Base-by-base conservation (phyloP, 1,140 invertebrate species). In the Eueides isabella region DNA sequence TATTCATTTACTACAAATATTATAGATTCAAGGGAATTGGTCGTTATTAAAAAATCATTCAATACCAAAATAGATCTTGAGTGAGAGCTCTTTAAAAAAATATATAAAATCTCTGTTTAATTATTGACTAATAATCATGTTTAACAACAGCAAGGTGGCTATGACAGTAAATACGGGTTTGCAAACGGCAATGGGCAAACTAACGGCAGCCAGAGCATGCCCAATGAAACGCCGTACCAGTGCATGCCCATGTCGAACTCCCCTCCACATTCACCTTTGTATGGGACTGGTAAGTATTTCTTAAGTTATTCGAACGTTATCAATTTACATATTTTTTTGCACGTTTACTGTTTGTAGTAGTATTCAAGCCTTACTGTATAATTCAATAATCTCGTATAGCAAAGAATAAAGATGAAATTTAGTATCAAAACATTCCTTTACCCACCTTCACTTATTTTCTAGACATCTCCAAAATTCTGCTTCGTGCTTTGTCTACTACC, bases 101-200 rank as follows among this genome's bases (percentile, higher is more conserved):
- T 12, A 38, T 7, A 7, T 12, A 38, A 11, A 38, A 7, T 55
- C 2, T 19, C 12, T 55, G 26, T 55, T 44, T 19, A 7, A 44
- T 14, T 41, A 12, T 14, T 41, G 19, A 44, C 9, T 26, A 26
- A 26, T 14, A 7, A 61, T 23, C 3, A 11, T n/a, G 7, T 55
- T 12, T 26, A 3, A 23, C 12, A 78, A 81, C 79, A 90, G 86
- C 90, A 93, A 85, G 86, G 90, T 71, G 91, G 89, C 6, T 94
- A 93, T 73, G 88, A 95, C 80, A 95, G 94, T 85, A 95, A 95
- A 79, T 96, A 95, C 74, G 95, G 95, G 3, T 96, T 96, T 83
- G 84, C 89, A 6, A 88, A 80, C 67, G 82, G 78, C 19, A 89
- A 87, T 29, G 87, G 84, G 9, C 61, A 79, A 7, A 85, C 67